Percentiles rank a stretch among this genome's conserved stretches.
Evolutionary conservation across 1,140 invertebrate genomes (phyloP).

Genomic region (Pseudomyrmex dendroicus): DNA sequence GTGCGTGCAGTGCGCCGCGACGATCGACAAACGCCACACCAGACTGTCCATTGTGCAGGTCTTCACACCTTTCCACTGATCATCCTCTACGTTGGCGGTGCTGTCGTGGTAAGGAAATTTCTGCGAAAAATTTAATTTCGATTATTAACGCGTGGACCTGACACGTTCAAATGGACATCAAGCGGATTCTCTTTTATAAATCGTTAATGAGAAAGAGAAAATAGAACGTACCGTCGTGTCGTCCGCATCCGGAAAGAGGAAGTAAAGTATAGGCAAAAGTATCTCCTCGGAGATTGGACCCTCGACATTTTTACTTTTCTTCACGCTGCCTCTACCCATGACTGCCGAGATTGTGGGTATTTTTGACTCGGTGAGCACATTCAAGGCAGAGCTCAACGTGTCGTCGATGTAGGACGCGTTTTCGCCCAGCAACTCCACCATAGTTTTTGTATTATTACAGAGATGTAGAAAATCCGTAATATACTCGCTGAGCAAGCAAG

Average conservation of each 20-base stretch:
- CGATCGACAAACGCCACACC: conserved; percentile 93
- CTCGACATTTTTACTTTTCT: conserved; percentile 84
- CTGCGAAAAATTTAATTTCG: conserved; percentile 71
- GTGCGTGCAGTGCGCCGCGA: conserved; percentile 91
- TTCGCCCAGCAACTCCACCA: conserved; percentile 87
- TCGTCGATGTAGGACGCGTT: conserved; percentile 78
- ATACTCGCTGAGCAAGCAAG: conserved; percentile 89
- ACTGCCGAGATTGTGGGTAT: conserved; percentile 86
- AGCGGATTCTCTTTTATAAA: not conserved
- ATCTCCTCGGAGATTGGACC: conserved; percentile 92
- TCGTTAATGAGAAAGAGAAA: not conserved
- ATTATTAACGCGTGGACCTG: not conserved
- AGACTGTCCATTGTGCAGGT: conserved; percentile 92
- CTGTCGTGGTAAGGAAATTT: conserved; percentile 80
- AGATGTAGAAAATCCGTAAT: conserved; percentile 86
- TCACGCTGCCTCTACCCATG: conserved; percentile 82
- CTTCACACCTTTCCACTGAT: conserved; percentile 87
- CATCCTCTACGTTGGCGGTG: conserved; percentile 75
- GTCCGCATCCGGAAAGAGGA: conserved; percentile 95
- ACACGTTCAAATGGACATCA: not conserved
- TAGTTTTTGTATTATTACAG: conserved; percentile 81
- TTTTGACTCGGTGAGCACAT: conserved; percentile 86
- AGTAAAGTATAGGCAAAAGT: conserved; percentile 92
- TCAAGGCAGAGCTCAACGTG: conserved; percentile 83
- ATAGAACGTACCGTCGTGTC: conserved; percentile 85